These are phyloP conservation scores for Leptopilina syphax DNA, from an alignment of 2,888 invertebrate species.

Conservation along the genomic window DNA sequence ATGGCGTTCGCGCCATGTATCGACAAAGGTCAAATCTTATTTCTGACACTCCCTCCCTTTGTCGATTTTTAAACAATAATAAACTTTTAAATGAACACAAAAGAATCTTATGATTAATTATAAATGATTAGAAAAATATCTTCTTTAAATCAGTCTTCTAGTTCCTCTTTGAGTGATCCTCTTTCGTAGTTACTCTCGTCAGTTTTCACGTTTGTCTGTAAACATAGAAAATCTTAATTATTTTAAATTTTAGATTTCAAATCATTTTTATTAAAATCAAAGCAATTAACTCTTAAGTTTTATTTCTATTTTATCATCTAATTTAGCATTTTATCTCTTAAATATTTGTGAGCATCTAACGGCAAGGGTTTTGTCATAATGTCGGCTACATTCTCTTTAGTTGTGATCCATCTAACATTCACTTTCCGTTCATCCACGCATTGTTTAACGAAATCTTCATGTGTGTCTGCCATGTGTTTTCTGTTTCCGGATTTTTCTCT, in stretches of 20 bases:
- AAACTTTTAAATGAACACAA: not conserved
- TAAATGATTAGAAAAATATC: not conserved
- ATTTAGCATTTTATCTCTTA: constrained; percentile 41
- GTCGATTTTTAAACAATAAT: not conserved
- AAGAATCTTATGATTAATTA: not conserved
- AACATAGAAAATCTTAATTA: not conserved
- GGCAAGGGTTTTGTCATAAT: constrained; percentile 52
- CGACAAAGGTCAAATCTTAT: not conserved
- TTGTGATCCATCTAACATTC: constrained; percentile 50
- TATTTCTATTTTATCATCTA: not conserved
- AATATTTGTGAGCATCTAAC: constrained; percentile 4
- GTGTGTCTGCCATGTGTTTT: constrained; percentile 53
- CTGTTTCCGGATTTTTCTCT: constrained; percentile 52
- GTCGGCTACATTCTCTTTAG: constrained; percentile 52
- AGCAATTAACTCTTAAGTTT: not conserved
- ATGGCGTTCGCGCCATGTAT: not conserved
- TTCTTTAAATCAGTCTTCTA: not conserved
- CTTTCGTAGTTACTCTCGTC: not conserved
- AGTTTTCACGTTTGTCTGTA: constrained; percentile 1
- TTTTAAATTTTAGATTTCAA: not conserved
- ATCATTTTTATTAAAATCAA: not conserved
- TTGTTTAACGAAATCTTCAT: constrained; percentile 53
- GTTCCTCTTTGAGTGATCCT: not conserved
- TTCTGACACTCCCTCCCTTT: not conserved
- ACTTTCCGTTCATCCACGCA: constrained; percentile 51